These are phyloP conservation scores for Noctilio leporinus DNA, from an alignment of 2,113 vertebrate genomes.

Conservation along the genomic window DNA sequence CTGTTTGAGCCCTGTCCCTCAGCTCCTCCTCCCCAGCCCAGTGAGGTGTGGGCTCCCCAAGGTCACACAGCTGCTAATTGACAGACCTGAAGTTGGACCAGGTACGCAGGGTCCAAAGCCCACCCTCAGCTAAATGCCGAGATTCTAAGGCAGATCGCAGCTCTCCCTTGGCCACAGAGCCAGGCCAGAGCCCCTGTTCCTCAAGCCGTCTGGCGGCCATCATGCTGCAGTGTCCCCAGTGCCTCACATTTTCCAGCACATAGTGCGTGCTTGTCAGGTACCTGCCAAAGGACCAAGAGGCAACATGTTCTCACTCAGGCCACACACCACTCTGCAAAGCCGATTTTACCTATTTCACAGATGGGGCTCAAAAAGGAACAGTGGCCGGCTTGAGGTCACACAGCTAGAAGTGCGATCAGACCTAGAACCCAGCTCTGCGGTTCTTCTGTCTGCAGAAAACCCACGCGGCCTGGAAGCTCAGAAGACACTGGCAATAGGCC, in stretches of 20 bases:
- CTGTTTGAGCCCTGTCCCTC: neutral
- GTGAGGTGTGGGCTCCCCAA: neutral
- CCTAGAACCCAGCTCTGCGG: neutral
- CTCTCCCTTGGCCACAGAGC: neutral
- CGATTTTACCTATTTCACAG: neutral
- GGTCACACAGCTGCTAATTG: neutral
- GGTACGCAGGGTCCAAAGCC: neutral
- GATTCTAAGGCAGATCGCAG: neutral
- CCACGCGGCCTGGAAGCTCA: neutral
- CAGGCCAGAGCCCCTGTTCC: neutral
- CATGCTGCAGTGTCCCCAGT: fast-evolving
- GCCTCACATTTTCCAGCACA: fast-evolving
- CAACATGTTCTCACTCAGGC: fast-evolving
- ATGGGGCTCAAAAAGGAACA: neutral
- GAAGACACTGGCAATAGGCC: neutral
- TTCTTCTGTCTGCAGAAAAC: neutral
- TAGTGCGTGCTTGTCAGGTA: neutral
- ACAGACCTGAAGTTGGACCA: neutral
- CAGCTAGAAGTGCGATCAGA: neutral
- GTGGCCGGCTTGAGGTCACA: neutral
- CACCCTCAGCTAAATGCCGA: neutral
- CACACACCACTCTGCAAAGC: neutral
- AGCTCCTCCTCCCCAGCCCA: neutral
- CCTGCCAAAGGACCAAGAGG: neutral
- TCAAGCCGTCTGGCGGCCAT: neutral